Evolutionary conservation across 2,113 vertebrate genomes (phyloP), one percentile per base, ranked within the genome.

Genomic region (Rhizomys pruinosus): DNA sequence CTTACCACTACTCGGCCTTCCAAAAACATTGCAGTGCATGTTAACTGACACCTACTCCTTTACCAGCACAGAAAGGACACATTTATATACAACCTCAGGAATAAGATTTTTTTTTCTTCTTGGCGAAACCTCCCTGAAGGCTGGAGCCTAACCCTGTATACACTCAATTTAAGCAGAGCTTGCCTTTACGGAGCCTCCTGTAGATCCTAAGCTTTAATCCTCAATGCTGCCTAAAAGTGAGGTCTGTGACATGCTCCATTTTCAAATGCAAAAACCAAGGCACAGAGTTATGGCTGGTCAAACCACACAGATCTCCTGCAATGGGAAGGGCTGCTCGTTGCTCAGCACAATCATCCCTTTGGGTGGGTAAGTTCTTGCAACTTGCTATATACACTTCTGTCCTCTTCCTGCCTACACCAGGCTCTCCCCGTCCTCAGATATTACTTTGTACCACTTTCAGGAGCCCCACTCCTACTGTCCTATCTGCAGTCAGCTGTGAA

Each of bases 281-380:
- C 39, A n/a, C n/a, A 39, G 34, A 47, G 80, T 8, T 76, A 64
- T 32, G 11, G 11, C 34, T 2, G 11, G 10, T n/a, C 37, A 19
- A 0, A 0, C 6, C 39, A 29, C 42, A 32, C 6, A 57, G 57
- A 64, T 17, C 15, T 61, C 82, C 42, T n/a, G 20, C 32, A 47
- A 76, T 3, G 3, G 3, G 15, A 23, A 37, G 11, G 27, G 59
- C 2, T 5, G 16, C 55, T 20, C 20, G 64, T 5, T 20, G 9
- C 79, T 25, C 9, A 10, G 25, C 52, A 27, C 1, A 12, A 6
- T 19, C 13, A n/a, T 73, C 77, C 44, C 52, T 25, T 12, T 17
- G 0, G 0, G 39, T 19, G 13, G 42, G 42, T 71, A 20, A n/a
- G 37, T 42, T 37, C 37, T 71, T 10, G 5, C 0, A 0, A n/a